phyloP scores from a whole-genome alignment of 2,113 vertebrate genomes.

The Phyllostomus hastatus region DNA sequence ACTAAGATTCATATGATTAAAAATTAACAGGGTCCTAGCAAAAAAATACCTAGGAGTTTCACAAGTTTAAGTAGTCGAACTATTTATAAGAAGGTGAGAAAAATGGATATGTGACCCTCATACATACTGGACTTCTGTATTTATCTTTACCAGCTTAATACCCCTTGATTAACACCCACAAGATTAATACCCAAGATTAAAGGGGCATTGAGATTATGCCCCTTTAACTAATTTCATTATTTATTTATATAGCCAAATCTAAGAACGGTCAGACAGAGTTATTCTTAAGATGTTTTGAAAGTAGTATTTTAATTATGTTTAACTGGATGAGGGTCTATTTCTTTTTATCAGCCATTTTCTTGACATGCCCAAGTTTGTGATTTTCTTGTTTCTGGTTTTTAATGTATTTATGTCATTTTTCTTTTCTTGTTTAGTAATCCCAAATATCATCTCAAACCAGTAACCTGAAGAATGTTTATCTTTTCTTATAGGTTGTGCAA shows the following conservation, averaged over 20 bases:
- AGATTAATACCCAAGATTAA: no score
- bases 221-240: neutral
- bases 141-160: no score
- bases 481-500: neutral
- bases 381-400: neutral
- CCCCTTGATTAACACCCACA: no score
- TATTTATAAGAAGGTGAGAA: neutral
- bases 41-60: neutral
- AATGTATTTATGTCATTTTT: neutral
- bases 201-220: neutral
- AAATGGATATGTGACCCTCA: neutral
- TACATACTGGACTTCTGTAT: neutral
- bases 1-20: neutral
- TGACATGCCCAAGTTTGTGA: neutral
- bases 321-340: rapidly evolving
- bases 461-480: neutral
- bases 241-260: neutral
- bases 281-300: neutral
- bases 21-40: neutral
- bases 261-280: neutral
- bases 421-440: neutral
- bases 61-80: rapidly evolving
- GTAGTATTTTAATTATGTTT: neutral
- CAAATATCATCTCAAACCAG: neutral
- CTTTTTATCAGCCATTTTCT: neutral